Percentiles rank a stretch among this genome's conserved stretches.
These are phyloP conservation scores for Stramonita haemastoma DNA, from an alignment of 2,888 invertebrate species.

Conservation along the genomic window DNA sequence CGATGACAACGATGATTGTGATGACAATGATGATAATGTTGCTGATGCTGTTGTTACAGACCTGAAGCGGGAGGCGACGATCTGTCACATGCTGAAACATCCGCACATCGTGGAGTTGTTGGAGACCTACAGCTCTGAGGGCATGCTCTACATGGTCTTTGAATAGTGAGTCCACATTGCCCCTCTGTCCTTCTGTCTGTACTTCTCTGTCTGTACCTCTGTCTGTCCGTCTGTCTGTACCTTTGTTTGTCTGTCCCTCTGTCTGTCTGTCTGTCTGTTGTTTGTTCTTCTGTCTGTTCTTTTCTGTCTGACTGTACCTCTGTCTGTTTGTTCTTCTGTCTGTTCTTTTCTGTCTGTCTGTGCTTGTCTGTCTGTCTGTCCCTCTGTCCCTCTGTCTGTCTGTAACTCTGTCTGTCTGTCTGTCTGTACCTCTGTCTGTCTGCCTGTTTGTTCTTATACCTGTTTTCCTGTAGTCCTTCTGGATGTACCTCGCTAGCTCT, in stretches of 20 bases:
- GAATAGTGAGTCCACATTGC: constrained; percentile 91
- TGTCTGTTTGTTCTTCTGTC: not conserved
- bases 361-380: not conserved
- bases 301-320: not conserved
- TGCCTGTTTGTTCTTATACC: not conserved
- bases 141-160: constrained; percentile 99
- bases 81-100: constrained; percentile 98
- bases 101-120: constrained; percentile 98
- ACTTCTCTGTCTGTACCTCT: not conserved
- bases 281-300: not conserved
- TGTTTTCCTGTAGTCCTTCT: not conserved
- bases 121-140: constrained; percentile 98
- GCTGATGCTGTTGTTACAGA: constrained; percentile 81
- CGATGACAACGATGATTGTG: not conserved
- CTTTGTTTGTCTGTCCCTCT: not conserved
- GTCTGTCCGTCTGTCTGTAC: not conserved
- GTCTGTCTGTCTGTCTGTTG: not conserved
- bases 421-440: constrained; percentile 1
- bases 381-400: not conserved
- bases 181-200: not conserved
- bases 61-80: constrained; percentile 95
- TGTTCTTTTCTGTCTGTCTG: not conserved
- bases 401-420: not conserved
- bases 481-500: no score
- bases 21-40: not conserved